Conservation (phyloP, 1,140 invertebrate genomes). For the Sminthurinus signatus region DNA sequence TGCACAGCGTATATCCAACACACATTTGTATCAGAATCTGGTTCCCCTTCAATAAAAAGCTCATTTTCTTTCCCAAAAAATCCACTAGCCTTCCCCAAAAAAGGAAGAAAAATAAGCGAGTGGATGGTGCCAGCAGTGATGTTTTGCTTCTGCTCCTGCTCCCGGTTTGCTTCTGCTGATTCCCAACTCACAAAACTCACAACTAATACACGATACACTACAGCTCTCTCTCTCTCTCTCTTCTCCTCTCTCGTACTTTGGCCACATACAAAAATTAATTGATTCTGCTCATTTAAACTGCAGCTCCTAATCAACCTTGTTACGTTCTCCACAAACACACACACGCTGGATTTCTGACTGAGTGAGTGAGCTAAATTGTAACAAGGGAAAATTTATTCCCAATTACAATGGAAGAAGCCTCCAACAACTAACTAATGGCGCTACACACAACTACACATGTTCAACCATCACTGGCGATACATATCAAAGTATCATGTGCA, state of each 20-base stretch:
- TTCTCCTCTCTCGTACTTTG: too few species aligned
- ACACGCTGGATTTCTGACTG: too few species aligned
- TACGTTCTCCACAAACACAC: too few species aligned
- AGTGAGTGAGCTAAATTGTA: not conserved
- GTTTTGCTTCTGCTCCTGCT: not conserved
- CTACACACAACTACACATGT: too few species aligned
- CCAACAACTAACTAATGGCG: too few species aligned
- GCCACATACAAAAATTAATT: slow-evolving; percentile 10
- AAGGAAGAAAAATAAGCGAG: not conserved
- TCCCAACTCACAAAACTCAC: not conserved
- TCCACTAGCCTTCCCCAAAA: slow-evolving; percentile 2
- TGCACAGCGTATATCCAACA: too few species aligned
- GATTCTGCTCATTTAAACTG: slow-evolving; percentile 9
- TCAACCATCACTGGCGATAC: too few species aligned
- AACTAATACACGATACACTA: too few species aligned
- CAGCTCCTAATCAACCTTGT: slow-evolving; percentile 4
- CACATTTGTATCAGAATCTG: too few species aligned
- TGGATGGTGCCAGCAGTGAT: too few species aligned
- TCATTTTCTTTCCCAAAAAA: slow-evolving; percentile 15
- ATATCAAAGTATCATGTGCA: too few species aligned
- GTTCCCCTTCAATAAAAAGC: slow-evolving; percentile 13
- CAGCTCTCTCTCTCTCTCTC: too few species aligned
- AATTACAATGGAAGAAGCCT: not conserved
- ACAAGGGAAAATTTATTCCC: not conserved
- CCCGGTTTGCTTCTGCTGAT: not conserved